Conservation (phyloP, 1,140 invertebrate genomes). For the Spodoptera frugiperda region DNA sequence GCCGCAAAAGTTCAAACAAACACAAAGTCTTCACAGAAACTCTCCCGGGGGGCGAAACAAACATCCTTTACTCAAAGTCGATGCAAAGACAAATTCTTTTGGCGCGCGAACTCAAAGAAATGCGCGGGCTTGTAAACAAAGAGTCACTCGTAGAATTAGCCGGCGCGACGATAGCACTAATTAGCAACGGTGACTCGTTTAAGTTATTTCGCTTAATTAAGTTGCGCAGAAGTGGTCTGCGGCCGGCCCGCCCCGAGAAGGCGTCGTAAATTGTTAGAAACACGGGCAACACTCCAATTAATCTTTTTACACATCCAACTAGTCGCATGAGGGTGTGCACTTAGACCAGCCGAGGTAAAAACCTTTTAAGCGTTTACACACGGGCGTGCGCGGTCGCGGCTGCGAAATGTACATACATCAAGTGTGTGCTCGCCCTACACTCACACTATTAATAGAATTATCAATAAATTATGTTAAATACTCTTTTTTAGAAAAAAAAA, state of each 20-base stretch:
- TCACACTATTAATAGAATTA: conserved; percentile 7
- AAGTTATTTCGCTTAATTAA: conserved; percentile 86
- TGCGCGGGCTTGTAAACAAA: conserved; percentile 76
- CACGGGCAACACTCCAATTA: conserved; percentile 83
- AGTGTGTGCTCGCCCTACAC: conserved; percentile 24
- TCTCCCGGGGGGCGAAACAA: conserved; percentile 72
- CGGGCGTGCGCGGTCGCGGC: conserved; percentile 49
- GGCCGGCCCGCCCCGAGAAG: conserved; percentile 76
- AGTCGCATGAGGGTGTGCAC: conserved; percentile 76
- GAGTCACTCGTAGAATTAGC: conserved; percentile 83
- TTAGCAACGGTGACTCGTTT: conserved; percentile 84
- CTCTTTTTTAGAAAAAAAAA: neutral
- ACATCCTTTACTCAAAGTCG: conserved; percentile 80
- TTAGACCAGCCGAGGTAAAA: conserved; percentile 74
- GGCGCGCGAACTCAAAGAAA: conserved; percentile 80
- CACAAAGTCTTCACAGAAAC: conserved; percentile 66
- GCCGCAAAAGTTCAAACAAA: conserved; percentile 57
- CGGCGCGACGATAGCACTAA: conserved; percentile 78
- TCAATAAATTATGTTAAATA: conserved; percentile 6
- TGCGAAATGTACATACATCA: conserved; percentile 48
- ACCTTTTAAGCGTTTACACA: conserved; percentile 72
- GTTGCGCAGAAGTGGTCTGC: conserved; percentile 83
- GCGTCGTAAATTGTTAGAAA: conserved; percentile 82
- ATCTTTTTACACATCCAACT: conserved; percentile 85
- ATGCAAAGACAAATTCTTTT: conserved; percentile 85